Percentiles rank a stretch among this genome's conserved stretches.
These are phyloP conservation scores for Diphyllodes magnificus DNA, from an alignment of 2,113 vertebrate genomes.

Conservation along the genomic window DNA sequence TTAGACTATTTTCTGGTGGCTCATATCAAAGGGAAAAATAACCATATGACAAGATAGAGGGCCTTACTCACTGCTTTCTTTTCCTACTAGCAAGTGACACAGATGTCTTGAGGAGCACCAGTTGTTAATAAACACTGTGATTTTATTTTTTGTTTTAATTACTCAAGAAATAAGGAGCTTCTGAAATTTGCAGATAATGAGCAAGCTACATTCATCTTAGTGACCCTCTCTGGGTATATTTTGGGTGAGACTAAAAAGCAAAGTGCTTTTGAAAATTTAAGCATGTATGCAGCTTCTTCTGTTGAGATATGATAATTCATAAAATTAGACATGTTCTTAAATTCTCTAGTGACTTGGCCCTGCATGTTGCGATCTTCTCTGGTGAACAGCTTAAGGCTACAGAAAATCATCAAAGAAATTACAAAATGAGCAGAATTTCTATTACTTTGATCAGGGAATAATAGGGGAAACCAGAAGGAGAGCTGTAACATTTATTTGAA, in stretches of 20 bases:
- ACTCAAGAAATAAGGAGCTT: background rate
- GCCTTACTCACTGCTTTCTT: background rate
- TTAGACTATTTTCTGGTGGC: background rate
- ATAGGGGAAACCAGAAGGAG: slow-evolving; percentile 1
- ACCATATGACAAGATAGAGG: background rate
- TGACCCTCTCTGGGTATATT: background rate
- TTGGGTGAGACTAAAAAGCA: background rate
- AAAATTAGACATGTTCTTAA: slow-evolving; percentile 31
- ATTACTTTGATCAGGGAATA: slow-evolving; percentile 54
- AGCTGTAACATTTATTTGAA: slow-evolving; percentile 10
- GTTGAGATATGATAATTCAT: slow-evolving; percentile 27
- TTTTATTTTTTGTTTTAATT: background rate
- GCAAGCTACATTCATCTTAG: background rate
- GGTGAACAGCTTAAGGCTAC: slow-evolving; percentile 49
- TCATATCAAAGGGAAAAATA: slow-evolving; percentile 5
- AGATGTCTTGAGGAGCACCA: background rate
- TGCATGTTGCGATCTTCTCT: background rate
- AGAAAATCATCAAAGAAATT: slow-evolving; percentile 57
- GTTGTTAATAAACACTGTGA: background rate
- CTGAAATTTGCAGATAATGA: slow-evolving; percentile 20
- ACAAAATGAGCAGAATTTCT: slow-evolving; percentile 53
- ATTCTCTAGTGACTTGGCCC: slow-evolving; percentile 17
- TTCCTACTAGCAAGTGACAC: background rate
- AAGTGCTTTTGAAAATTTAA: slow-evolving; percentile 38
- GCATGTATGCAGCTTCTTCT: background rate